These are phyloP conservation scores for Pristionchus mayeri DNA, from an alignment of 2,888 invertebrate genomes.

Conservation along the genomic window DNA sequence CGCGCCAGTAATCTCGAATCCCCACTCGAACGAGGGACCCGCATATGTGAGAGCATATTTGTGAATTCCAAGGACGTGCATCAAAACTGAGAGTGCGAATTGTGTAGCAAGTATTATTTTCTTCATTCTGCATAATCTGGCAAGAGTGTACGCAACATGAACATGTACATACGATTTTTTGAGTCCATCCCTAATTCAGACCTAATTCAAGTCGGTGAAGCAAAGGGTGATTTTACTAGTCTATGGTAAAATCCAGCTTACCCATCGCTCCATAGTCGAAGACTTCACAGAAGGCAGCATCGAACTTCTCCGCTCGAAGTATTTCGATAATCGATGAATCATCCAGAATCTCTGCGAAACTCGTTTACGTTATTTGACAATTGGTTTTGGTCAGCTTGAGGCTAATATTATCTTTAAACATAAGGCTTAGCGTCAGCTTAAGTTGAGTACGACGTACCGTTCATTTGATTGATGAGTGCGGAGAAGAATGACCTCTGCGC, in stretches of 20 bases:
- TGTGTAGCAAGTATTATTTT: too few relatives aligned
- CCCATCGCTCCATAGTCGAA: not conserved
- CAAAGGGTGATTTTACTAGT: too few relatives aligned
- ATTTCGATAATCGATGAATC: not conserved
- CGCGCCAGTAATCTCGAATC: constrained; percentile 41
- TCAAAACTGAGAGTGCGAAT: constrained; percentile 23
- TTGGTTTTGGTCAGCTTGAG: too few relatives aligned
- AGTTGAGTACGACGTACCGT: not conserved
- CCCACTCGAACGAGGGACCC: constrained; percentile 3
- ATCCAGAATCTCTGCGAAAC: not conserved
- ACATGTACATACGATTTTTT: too few relatives aligned
- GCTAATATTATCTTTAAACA: too few relatives aligned
- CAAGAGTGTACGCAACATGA: too few relatives aligned
- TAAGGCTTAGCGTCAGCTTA: too few relatives aligned
- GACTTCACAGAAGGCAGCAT: constrained; percentile 25
- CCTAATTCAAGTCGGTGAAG: not conserved
- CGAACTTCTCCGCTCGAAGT: constrained; percentile 44
- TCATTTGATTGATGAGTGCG: not conserved
- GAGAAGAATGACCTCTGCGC: not conserved
- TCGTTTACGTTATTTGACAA: too few relatives aligned
- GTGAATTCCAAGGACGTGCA: constrained; percentile 23
- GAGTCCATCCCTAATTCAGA: too few relatives aligned
- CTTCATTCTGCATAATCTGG: too few relatives aligned
- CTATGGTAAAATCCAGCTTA: not conserved
- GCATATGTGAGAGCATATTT: constrained; percentile 1